Percentiles rank a stretch among this genome's conserved stretches.
phyloP scores from a whole-genome alignment of 2,888 invertebrate species.

The Diarsia dahlii region DNA sequence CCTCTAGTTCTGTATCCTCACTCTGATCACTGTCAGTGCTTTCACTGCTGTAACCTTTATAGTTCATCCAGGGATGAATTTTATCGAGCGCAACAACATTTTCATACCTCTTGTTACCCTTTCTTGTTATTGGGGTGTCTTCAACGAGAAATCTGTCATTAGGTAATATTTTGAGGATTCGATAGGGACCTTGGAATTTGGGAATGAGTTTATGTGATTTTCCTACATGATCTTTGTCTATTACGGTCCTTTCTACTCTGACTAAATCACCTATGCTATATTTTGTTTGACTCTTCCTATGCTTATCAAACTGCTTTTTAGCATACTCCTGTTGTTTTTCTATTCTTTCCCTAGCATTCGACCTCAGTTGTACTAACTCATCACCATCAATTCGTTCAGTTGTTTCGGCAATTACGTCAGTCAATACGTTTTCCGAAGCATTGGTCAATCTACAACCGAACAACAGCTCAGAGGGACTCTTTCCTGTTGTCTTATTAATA shows the following conservation, averaged over 20 bases:
- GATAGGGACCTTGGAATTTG: conserved; percentile 23
- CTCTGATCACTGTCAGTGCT: conserved; percentile 6
- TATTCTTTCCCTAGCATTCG: conserved; percentile 29
- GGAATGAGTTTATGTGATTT: conserved; percentile 22
- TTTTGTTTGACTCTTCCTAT: conserved; percentile 16
- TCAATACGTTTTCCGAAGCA: conserved; percentile 43
- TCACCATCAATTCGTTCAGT: not conserved
- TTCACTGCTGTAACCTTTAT: conserved; percentile 3
- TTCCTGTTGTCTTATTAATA: conserved; percentile 43
- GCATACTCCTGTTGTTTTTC: conserved; percentile 30
- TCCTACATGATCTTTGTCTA: conserved; percentile 31
- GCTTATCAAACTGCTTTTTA: conserved; percentile 32
- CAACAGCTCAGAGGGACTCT: conserved; percentile 53
- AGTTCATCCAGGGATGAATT: conserved; percentile 17
- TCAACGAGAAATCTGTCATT: conserved; percentile 32
- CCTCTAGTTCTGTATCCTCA: not conserved
- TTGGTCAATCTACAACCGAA: conserved; percentile 50
- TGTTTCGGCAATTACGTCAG: conserved; percentile 8
- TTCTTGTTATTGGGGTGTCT: conserved; percentile 19
- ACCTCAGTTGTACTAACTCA: conserved; percentile 29
- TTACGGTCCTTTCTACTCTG: conserved; percentile 22
- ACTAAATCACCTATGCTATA: conserved; percentile 21
- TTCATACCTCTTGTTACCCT: conserved; percentile 22
- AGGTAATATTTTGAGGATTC: conserved; percentile 26
- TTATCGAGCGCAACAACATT: conserved; percentile 19